These are phyloP conservation scores for Scaptomyza hsui DNA, from an alignment of 1,140 invertebrate species.

Conservation along the genomic window DNA sequence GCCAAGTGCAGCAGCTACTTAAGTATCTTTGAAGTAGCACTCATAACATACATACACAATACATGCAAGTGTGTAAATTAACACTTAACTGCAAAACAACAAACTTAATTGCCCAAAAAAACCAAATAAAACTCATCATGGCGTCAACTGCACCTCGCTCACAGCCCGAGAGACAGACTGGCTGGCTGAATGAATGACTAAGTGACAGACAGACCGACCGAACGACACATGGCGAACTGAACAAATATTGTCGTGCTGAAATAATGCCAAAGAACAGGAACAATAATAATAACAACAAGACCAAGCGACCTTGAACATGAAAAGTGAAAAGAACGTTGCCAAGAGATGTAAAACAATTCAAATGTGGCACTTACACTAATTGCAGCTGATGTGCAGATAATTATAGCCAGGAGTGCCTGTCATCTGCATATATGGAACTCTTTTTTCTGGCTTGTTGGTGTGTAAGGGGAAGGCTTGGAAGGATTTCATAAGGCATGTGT, in stretches of 20 bases:
- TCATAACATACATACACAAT: slow-evolving; percentile 15
- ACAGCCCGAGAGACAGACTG: background rate
- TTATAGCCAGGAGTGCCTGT: slow-evolving; percentile 40
- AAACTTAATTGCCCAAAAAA: slow-evolving; percentile 75
- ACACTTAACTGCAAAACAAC: slow-evolving; percentile 75
- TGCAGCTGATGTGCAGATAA: slow-evolving; percentile 61
- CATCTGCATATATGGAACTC: slow-evolving; percentile 15
- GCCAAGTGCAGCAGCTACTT: slow-evolving; percentile 8
- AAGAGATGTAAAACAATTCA: slow-evolving; percentile 74
- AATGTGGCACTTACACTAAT: slow-evolving; percentile 78
- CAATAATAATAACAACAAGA: slow-evolving; percentile 38
- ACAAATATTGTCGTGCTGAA: slow-evolving; percentile 17
- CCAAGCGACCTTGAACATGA: slow-evolving; percentile 65
- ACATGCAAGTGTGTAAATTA: slow-evolving; percentile 48
- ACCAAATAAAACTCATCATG: slow-evolving; percentile 66
- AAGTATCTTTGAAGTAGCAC: slow-evolving; percentile 42
- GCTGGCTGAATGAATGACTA: slow-evolving; percentile 3
- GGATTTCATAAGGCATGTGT: slow-evolving; percentile 10
- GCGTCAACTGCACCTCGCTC: slow-evolving; percentile 33
- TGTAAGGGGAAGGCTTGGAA: background rate
- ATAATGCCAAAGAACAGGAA: slow-evolving; percentile 37
- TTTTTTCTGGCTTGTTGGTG: background rate
- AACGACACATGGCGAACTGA: background rate
- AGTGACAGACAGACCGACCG: background rate
- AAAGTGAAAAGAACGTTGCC: slow-evolving; percentile 64